phyloP scores from a whole-genome alignment of 2,113 vertebrate species.

The Periophthalmus modestus region DNA sequence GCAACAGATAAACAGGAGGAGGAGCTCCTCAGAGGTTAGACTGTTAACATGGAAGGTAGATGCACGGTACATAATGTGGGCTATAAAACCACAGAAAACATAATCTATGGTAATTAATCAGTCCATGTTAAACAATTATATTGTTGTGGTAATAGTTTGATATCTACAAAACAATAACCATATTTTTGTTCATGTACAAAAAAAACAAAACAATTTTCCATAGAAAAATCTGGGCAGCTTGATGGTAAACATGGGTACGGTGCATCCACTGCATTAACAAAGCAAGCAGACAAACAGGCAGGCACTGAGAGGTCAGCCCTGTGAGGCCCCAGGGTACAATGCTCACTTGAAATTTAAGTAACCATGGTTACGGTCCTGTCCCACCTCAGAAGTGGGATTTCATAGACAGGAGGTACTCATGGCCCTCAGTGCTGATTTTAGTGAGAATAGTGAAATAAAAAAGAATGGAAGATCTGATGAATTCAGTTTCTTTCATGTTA shows the following conservation, averaged over 20 bases:
- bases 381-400: constrained; percentile 17
- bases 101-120: neutral
- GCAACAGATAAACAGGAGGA: constrained; percentile 57
- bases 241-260: constrained; percentile 34
- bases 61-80: constrained; percentile 47
- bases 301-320: constrained; percentile 96
- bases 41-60: constrained; percentile 57
- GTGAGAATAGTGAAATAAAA: constrained; percentile 32
- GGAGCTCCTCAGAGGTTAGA: constrained; percentile 51
- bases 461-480: constrained; percentile 21
- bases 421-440: constrained; percentile 41
- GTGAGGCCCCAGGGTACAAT: constrained; percentile 78
- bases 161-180: no score
- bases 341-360: constrained; percentile 35
- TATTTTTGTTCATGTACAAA: neutral
- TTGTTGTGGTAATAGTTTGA: neutral
- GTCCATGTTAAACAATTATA: neutral
- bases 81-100: neutral
- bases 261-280: constrained; percentile 65
- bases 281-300: constrained; percentile 63
- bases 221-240: neutral
- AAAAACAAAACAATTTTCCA: neutral
- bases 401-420: constrained; percentile 47
- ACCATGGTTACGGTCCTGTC: constrained; percentile 66
- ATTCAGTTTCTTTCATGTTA: constrained; percentile 64